These are phyloP conservation scores for Ornithorhynchus anatinus DNA, from an alignment of 2,113 vertebrate species.

Conservation along the genomic window DNA sequence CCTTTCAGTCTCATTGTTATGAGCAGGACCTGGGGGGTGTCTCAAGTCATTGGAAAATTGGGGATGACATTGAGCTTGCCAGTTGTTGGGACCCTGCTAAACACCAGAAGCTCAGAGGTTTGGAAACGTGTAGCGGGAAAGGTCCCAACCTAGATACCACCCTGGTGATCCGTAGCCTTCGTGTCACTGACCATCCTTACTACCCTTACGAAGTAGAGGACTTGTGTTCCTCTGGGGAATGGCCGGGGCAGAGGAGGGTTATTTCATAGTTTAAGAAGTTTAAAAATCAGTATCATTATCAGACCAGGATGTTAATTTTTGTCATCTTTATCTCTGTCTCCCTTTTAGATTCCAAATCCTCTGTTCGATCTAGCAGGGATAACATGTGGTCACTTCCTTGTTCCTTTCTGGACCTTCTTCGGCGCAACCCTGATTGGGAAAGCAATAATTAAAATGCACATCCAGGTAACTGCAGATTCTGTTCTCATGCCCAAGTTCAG, in stretches of 20 bases:
- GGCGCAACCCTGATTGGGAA: constrained; percentile 96
- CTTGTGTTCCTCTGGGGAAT: neutral
- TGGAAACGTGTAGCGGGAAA: too few species aligned
- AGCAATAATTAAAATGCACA: constrained; percentile 98
- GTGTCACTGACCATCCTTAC: too few species aligned
- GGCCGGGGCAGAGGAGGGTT: neutral
- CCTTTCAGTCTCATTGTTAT: too few species aligned
- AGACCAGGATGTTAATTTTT: neutral
- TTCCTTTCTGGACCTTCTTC: constrained; percentile 97
- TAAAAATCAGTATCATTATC: neutral
- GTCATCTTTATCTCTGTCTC: neutral
- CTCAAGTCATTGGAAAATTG: too few species aligned
- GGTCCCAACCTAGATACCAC: too few species aligned
- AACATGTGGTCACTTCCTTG: constrained; percentile 87
- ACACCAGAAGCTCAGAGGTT: too few species aligned
- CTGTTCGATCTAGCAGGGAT: constrained; percentile 96
- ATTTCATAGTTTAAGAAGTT: neutral
- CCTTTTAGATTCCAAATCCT: constrained; percentile 84
- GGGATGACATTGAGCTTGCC: too few species aligned
- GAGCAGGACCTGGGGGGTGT: too few species aligned
- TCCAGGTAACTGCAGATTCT: constrained; percentile 81
- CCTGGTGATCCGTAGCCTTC: neutral
- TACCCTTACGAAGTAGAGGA: neutral
- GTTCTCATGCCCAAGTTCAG: neutral
- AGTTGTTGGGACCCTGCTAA: too few species aligned